Evolutionary conservation across 2,888 invertebrate genomes (phyloP).

Genomic region (Diadromus collaris): DNA sequence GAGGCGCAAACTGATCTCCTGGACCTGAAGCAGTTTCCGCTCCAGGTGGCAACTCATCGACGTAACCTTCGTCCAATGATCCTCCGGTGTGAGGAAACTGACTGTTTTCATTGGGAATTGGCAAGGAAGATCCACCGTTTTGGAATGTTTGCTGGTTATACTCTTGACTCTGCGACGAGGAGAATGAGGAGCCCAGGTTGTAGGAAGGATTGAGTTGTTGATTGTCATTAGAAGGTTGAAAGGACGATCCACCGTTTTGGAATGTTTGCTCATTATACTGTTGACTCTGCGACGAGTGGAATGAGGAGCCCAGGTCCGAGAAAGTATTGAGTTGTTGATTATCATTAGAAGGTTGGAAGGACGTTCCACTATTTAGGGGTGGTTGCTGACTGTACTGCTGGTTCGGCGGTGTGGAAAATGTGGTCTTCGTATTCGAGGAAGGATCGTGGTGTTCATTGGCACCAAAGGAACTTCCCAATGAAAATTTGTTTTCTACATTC

Average conservation of each 20-base stretch:
- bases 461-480: slow-evolving; percentile 1
- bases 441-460: slow-evolving; percentile 18
- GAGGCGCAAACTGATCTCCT: slow-evolving; percentile 38
- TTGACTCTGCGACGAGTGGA: neutral
- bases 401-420: slow-evolving; percentile 21
- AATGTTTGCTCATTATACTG: neutral
- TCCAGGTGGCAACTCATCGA: slow-evolving; percentile 72
- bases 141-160: neutral
- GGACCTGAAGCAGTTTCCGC: slow-evolving; percentile 53
- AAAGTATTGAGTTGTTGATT: slow-evolving; percentile 33
- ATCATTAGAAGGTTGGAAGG: slow-evolving; percentile 18
- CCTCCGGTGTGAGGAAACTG: slow-evolving; percentile 14
- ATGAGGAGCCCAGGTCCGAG: neutral
- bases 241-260: slow-evolving; percentile 21
- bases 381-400: slow-evolving; percentile 46
- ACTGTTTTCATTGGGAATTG: slow-evolving; percentile 16
- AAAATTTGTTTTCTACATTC: slow-evolving; percentile 3
- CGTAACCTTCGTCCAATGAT: slow-evolving; percentile 54
- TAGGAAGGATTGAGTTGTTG: slow-evolving; percentile 26
- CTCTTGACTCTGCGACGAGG: neutral
- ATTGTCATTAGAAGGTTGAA: slow-evolving; percentile 14
- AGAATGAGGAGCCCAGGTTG: neutral
- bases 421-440: slow-evolving; percentile 11
- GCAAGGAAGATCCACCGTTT: slow-evolving; percentile 23
- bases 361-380: slow-evolving; percentile 5